Conservation (phyloP, 2,888 invertebrate species). For the Dryococelus australis region DNA sequence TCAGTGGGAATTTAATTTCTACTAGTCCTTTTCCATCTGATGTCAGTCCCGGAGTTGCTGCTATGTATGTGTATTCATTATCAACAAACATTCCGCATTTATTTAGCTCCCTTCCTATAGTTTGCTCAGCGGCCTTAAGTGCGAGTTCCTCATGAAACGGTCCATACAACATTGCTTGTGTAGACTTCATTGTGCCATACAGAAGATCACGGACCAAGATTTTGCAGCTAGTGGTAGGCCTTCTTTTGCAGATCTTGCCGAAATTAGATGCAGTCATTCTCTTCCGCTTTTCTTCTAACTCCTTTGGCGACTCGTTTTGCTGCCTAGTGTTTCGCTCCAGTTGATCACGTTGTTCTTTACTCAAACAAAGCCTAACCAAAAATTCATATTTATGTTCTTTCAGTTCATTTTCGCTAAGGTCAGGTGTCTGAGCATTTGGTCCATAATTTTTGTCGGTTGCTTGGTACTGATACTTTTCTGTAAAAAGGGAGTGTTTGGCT, state of each 20-base stretch:
- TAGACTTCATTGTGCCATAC: background rate
- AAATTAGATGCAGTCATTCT: background rate
- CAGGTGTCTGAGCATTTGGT: background rate
- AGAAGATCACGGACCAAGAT: background rate
- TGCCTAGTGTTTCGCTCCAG: background rate
- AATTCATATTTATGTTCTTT: background rate
- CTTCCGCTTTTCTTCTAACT: background rate
- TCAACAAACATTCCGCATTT: background rate
- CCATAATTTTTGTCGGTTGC: conserved; percentile 13
- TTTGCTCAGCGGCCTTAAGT: background rate
- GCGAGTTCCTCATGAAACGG: background rate
- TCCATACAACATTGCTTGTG: background rate
- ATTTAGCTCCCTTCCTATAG: background rate
- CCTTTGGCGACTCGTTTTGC: background rate
- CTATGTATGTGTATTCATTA: background rate
- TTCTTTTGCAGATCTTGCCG: background rate
- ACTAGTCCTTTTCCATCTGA: background rate
- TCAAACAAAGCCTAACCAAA: background rate
- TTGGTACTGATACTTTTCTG: background rate
- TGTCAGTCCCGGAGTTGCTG: background rate
- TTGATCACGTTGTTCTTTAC: background rate
- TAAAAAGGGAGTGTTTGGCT: background rate
- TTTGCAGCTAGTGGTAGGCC: background rate
- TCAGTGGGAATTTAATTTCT: background rate
- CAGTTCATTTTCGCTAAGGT: conserved; percentile 2